Percentiles rank a stretch among this genome's conserved stretches.
Conservation (phyloP, 1,140 invertebrate species). For the Sarcophaga bullata region DNA sequence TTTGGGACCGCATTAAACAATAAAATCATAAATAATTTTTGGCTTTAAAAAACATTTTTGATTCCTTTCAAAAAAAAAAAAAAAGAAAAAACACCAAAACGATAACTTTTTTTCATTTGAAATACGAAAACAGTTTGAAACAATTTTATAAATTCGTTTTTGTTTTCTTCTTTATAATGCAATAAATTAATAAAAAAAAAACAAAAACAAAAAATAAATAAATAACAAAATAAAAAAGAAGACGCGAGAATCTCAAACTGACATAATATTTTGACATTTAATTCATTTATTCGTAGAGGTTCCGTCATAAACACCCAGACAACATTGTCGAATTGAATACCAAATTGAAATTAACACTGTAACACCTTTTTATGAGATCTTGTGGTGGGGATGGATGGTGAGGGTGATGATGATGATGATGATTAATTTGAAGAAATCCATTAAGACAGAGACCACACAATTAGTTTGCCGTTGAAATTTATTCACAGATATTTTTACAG, state of each 20-base stretch:
- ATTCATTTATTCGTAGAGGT: background rate
- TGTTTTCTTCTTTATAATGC: too few species aligned
- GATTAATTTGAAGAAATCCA: constrained; percentile 12
- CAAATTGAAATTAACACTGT: background rate
- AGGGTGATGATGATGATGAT: background rate
- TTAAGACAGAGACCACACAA: constrained; percentile 8
- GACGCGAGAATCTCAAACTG: background rate
- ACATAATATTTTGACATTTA: constrained; percentile 15
- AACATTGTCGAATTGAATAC: constrained; percentile 7
- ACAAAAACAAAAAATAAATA: too few species aligned
- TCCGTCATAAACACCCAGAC: background rate
- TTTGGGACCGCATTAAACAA: too few species aligned
- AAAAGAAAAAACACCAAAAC: too few species aligned
- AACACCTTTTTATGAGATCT: background rate
- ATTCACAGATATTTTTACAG: background rate
- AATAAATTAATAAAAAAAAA: too few species aligned
- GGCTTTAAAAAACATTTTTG: too few species aligned
- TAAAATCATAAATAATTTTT: too few species aligned
- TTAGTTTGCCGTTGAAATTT: background rate
- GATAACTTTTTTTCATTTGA: too few species aligned
- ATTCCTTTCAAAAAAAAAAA: too few species aligned
- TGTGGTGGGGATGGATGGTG: background rate
- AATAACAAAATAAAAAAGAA: too few species aligned
- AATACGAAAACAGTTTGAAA: too few species aligned
- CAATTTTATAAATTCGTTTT: too few species aligned